phyloP scores from a whole-genome alignment of 2,797 vertebrate genomes.

The Hyperoplus lanceolatus region DNA sequence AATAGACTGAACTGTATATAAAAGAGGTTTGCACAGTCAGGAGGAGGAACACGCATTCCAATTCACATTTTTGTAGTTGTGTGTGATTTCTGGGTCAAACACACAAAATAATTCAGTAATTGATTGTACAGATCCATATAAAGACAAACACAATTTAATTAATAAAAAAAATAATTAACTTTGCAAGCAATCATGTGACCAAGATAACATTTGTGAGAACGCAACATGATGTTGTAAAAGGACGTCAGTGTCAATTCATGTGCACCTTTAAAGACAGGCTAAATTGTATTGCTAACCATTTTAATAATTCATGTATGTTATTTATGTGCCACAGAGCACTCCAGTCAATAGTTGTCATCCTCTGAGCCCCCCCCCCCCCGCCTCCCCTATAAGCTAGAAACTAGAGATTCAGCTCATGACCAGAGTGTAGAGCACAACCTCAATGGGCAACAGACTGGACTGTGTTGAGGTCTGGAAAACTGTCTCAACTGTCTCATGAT shows the following conservation, averaged over 20 bases:
- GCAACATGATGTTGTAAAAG: background rate
- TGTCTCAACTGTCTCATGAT: background rate
- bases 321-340: conserved; percentile 51
- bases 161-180: too few species aligned
- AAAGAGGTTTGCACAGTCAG: too few species aligned
- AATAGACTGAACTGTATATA: background rate
- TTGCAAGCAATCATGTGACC: background rate
- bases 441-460: background rate
- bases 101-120: background rate
- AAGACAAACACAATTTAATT: background rate
- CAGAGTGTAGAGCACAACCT: conserved; percentile 2
- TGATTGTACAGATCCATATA: background rate
- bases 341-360: conserved; percentile 48
- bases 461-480: background rate
- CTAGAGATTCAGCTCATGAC: conserved; percentile 8
- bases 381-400: background rate
- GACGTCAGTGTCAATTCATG: background rate
- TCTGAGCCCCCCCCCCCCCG: background rate
- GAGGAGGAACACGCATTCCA: background rate
- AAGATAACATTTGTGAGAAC: background rate
- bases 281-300: conserved; percentile 24
- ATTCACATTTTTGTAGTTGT: background rate
- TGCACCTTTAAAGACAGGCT: conserved; percentile 6
- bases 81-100: background rate
- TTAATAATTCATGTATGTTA: conserved; percentile 63